Evolutionary conservation across 1,140 invertebrate species (phyloP).

Genomic region (Hyles vespertilio): DNA sequence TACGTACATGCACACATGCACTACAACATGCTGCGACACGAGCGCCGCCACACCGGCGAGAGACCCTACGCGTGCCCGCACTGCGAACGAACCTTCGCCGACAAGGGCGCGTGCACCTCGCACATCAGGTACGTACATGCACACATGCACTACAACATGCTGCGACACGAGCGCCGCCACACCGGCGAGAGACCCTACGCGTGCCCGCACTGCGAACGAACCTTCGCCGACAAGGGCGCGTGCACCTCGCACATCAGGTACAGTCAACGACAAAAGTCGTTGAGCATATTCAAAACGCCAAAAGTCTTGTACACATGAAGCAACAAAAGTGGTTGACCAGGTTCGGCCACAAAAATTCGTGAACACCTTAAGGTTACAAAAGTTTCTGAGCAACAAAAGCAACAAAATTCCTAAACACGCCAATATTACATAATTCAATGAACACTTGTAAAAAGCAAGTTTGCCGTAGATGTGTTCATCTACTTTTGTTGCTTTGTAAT

Average conservation of each 20-base stretch:
- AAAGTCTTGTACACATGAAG: too few relatives aligned
- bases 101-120: conserved; percentile 77
- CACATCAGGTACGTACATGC: conserved; percentile 52
- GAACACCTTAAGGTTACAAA: too few relatives aligned
- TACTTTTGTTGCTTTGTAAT: too few relatives aligned
- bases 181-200: conserved; percentile 77
- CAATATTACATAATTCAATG: too few relatives aligned
- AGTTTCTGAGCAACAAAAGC: too few relatives aligned
- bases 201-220: conserved; percentile 72
- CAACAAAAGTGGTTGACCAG: too few relatives aligned
- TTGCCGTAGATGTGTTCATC: too few relatives aligned
- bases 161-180: conserved; percentile 75
- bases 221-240: conserved; percentile 77
- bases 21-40: conserved; percentile 76
- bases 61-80: conserved; percentile 76
- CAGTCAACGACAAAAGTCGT: too few relatives aligned
- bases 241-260: conserved; percentile 74
- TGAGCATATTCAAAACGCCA: too few relatives aligned
- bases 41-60: conserved; percentile 76
- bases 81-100: conserved; percentile 74
- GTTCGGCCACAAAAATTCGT: too few relatives aligned
- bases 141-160: conserved; percentile 68
- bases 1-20: conserved; percentile 22
- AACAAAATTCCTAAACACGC: too few relatives aligned
- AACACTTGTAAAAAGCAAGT: too few relatives aligned